These are phyloP conservation scores for Porites evermanni DNA, from an alignment of 92 coral and sea anemone species.

Conservation along the genomic window DNA sequence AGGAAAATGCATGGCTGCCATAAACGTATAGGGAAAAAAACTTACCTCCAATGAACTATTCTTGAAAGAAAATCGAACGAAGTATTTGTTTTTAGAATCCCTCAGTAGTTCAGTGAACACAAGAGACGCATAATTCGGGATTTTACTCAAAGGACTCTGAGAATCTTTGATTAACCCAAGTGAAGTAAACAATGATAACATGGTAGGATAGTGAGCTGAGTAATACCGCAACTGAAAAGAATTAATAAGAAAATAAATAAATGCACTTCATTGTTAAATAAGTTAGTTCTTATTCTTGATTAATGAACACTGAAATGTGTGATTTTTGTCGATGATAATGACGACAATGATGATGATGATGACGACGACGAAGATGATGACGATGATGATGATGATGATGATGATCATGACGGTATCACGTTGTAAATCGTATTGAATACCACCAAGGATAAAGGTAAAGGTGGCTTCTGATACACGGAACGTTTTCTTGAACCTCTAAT, in stretches of 20 bases:
- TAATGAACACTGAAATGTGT: too few species aligned
- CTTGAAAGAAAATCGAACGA: slow-evolving; percentile 72
- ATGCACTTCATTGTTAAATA: too few species aligned
- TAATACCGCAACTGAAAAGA: slow-evolving; percentile 71
- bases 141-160: slow-evolving; percentile 50
- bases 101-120: slow-evolving; percentile 64
- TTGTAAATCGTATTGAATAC: too few species aligned
- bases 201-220: slow-evolving; percentile 84
- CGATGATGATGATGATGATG: not conserved
- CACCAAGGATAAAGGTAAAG: too few species aligned
- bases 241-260: not conserved
- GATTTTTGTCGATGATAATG: too few species aligned
- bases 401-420: not conserved
- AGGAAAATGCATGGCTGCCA: not conserved
- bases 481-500: too few species aligned
- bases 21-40: not conserved
- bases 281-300: too few species aligned
- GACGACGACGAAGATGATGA: not conserved
- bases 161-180: slow-evolving; percentile 62
- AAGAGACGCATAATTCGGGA: slow-evolving; percentile 81
- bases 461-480: too few species aligned
- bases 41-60: slow-evolving; percentile 64
- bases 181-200: slow-evolving; percentile 73
- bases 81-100: slow-evolving; percentile 21
- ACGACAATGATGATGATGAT: not conserved